Conservation (phyloP, 2,888 invertebrate species). For the Osedax frankpressi region DNA sequence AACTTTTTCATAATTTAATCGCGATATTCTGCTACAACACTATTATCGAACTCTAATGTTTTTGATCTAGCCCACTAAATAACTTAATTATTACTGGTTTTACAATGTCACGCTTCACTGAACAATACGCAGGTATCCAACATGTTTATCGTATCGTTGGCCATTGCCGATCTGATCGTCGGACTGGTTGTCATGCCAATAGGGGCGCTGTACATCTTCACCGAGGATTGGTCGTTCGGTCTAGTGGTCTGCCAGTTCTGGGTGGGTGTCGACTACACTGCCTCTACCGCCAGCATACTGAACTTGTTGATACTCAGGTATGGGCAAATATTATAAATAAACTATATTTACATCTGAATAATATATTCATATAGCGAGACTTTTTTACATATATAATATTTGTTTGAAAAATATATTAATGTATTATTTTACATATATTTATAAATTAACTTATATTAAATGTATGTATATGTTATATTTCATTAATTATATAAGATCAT, state of each 20-base stretch:
- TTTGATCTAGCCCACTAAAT: too few relatives aligned
- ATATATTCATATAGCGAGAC: too few relatives aligned
- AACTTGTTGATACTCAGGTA: constrained; percentile 49
- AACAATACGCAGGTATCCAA: constrained; percentile 47
- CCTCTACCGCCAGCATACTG: constrained; percentile 53
- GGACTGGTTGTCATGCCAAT: constrained; percentile 51
- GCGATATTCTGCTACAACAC: too few relatives aligned
- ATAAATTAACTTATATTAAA: too few relatives aligned
- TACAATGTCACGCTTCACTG: constrained; percentile 23
- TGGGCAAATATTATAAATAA: too few relatives aligned
- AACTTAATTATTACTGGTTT: not conserved
- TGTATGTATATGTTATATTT: not conserved
- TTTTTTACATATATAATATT: too few relatives aligned
- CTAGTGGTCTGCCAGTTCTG: constrained; percentile 51
- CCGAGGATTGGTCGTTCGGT: constrained; percentile 48
- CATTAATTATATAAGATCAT: not conserved
- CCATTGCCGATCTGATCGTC: constrained; percentile 49
- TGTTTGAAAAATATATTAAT: too few relatives aligned
- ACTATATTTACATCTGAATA: too few relatives aligned
- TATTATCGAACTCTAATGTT: too few relatives aligned
- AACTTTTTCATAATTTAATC: too few relatives aligned
- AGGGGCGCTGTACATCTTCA: constrained; percentile 49
- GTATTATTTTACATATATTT: too few relatives aligned
- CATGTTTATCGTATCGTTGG: constrained; percentile 50
- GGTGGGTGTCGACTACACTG: constrained; percentile 53